These are phyloP conservation scores for Leptopterna dolabrata DNA, from an alignment of 2,888 invertebrate species.

Conservation along the genomic window DNA sequence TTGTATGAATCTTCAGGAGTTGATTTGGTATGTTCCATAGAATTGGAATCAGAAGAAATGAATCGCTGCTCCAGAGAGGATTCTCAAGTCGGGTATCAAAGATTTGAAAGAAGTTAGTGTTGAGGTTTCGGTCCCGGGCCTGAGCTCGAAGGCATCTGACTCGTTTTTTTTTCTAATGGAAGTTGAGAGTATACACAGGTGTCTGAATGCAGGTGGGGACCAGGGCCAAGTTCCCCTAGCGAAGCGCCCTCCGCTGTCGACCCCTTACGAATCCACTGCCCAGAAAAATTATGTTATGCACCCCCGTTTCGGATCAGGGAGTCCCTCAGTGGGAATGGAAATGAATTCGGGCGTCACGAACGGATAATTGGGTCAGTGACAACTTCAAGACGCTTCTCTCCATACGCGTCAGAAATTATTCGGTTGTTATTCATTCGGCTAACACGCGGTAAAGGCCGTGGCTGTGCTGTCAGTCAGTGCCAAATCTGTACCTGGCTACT, in stretches of 20 bases:
- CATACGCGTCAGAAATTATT: not conserved
- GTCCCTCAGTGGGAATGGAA: not conserved
- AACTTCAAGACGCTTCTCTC: not conserved
- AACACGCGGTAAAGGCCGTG: not conserved
- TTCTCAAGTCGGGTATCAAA: not conserved
- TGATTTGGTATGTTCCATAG: no score
- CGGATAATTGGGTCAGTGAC: not conserved
- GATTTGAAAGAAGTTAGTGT: not conserved
- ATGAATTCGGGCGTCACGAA: not conserved
- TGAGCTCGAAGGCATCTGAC: not conserved
- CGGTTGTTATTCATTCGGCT: not conserved
- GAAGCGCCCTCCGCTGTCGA: not conserved
- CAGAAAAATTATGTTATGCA: not conserved
- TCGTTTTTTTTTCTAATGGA: slow-evolving; percentile 41
- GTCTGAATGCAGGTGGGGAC: slow-evolving; percentile 46
- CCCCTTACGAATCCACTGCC: not conserved
- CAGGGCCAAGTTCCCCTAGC: not conserved
- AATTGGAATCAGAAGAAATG: no score
- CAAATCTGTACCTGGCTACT: no score
- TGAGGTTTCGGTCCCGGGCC: not conserved
- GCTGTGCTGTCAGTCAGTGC: no score
- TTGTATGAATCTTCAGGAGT: no score
- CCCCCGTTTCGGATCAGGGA: not conserved
- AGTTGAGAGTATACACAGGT: slow-evolving; percentile 48
- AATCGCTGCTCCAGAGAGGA: no score